Conservation (phyloP, 2,888 invertebrate species). For the Dolichopus griseipennis region DNA sequence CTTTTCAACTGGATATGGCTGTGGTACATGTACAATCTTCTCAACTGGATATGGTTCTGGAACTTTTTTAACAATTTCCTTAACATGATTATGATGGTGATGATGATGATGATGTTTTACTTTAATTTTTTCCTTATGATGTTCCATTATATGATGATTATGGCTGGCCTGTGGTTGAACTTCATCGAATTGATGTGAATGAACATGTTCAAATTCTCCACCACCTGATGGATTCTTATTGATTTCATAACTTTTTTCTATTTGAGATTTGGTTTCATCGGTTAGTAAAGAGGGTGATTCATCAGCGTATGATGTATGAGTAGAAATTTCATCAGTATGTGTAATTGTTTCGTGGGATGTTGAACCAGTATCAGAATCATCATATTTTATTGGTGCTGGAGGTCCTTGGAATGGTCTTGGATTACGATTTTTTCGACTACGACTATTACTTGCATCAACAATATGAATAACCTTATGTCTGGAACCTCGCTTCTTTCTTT, state of each 20-base stretch:
- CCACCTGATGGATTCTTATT: conserved; percentile 25
- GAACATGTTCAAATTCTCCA: conserved; percentile 17
- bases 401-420: background rate
- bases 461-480: conserved; percentile 1
- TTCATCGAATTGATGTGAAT: conserved; percentile 10
- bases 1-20: conserved; percentile 47
- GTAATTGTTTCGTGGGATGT: background rate
- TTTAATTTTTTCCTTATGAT: conserved; percentile 32
- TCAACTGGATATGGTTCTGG: conserved; percentile 47
- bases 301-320: conserved; percentile 1
- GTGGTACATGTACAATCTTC: conserved; percentile 52
- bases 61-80: conserved; percentile 51
- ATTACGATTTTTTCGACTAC: conserved; percentile 1
- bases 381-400: background rate
- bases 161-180: conserved; percentile 9
- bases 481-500: background rate
- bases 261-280: conserved; percentile 19
- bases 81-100: conserved; percentile 56
- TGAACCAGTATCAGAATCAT: background rate
- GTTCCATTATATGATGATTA: conserved; percentile 23
- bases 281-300: background rate
- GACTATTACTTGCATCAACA: background rate
- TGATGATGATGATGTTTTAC: conserved; percentile 56
- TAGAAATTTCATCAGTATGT: background rate
- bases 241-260: conserved; percentile 25